Evolutionary conservation across 2,888 invertebrate species (phyloP), one percentile per base, ranked within the genome.

Genomic region (Platycnemis pennipes): DNA sequence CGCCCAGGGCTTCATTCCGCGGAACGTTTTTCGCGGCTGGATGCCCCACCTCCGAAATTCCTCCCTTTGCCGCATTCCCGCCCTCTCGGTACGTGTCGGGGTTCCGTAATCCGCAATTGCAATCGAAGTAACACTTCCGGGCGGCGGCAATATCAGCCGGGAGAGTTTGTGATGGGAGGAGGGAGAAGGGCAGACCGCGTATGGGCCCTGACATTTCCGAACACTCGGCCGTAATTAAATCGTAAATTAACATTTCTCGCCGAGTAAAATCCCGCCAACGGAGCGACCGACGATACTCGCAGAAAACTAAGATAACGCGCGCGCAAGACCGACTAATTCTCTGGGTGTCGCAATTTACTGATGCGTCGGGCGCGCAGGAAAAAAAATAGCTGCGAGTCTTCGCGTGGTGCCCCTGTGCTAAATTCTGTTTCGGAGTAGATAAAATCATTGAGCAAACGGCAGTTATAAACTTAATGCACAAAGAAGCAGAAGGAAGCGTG

Each of bases 31-130:
- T 91, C 56, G 63, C 91, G 91, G 91, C 44, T 69, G 63, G 69
- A 91, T 56, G 63, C 49, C 45, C n/a, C n/a, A 44, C 63, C 44
- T 8, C 77, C 37, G 37, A 37, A 77, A 77, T 77, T 37, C 77
- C 42, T 91, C 77, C n/a, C 44, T 45, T 16, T 69, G 19, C 53
- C n/a, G 37, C 31, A 37, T 56, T 37, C 89, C 42, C 89, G n/a
- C 53, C 49, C 88, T 53, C 56, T 53, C 31, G 56, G 77, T 44
- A 91, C 91, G 91, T 56, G 56, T 42, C 89, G 89, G 42, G 63
- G 91, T 69, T 91, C 44, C 91, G 63, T 63, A n/a, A 44, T 63
- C 49, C 88, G 91, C 91, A 63, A 44, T 91, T 69, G 91, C 91
- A 69, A 91, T 42, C 63, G 56, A 91, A 91, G 91, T 44, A 91